Percentiles rank a stretch among this genome's conserved stretches.
Evolutionary conservation across 2,113 vertebrate species (phyloP).

Genomic region (Columba janthina): DNA sequence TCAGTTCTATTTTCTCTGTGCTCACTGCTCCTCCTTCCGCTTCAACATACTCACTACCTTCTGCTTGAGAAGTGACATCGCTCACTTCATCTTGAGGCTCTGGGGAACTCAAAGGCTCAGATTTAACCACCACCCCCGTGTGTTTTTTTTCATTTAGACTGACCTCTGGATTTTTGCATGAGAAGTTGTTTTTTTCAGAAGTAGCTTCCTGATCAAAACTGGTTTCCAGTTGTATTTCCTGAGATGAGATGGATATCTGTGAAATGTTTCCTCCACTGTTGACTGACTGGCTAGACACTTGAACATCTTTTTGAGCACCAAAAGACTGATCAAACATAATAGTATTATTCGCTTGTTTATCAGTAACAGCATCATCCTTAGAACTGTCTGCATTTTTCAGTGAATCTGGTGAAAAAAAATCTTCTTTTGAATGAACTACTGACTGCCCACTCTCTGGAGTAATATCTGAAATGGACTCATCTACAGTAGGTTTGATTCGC

Average conservation of each 20-base stretch:
- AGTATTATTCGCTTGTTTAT: constrained; percentile 65
- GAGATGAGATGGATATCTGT: constrained; percentile 71
- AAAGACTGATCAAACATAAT: constrained; percentile 75
- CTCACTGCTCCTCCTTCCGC: constrained; percentile 74
- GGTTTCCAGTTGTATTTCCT: constrained; percentile 69
- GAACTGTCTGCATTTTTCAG: constrained; percentile 85
- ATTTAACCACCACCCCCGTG: constrained; percentile 85
- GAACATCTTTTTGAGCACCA: constrained; percentile 84
- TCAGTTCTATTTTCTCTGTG: constrained; percentile 89
- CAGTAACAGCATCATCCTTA: constrained; percentile 73
- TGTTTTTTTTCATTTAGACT: constrained; percentile 80
- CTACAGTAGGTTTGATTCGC: constrained; percentile 77
- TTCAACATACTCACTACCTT: constrained; percentile 86
- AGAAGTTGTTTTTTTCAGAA: constrained; percentile 75
- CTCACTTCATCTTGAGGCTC: constrained; percentile 89
- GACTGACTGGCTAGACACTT: constrained; percentile 92
- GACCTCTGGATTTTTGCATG: constrained; percentile 69
- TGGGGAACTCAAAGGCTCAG: constrained; percentile 89
- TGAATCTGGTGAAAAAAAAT: constrained; percentile 87
- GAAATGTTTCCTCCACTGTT: constrained; percentile 75
- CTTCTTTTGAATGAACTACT: constrained; percentile 71
- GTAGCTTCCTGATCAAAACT: constrained; percentile 71
- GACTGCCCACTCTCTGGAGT: constrained; percentile 65
- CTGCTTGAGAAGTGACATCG: constrained; percentile 87
- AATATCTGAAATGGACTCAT: constrained; percentile 72